Evolutionary conservation across 2,888 invertebrate genomes (phyloP).

Genomic region (Megalurothrips usitatus): DNA sequence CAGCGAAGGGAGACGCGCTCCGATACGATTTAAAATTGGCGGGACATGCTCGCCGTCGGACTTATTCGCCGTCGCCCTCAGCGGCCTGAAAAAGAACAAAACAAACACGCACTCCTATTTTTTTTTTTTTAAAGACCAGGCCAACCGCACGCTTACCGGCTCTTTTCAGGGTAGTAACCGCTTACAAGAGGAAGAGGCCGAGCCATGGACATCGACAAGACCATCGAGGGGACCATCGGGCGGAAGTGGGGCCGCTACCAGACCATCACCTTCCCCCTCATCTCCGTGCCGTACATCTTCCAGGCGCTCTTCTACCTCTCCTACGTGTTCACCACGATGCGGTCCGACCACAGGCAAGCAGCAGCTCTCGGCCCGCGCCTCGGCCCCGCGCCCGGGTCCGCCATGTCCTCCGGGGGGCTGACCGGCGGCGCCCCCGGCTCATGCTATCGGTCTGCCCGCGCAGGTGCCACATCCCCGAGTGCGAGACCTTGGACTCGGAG

Average conservation of each 20-base stretch:
- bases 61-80: too few species aligned
- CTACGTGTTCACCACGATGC: conserved; percentile 36
- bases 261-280: conserved; percentile 33
- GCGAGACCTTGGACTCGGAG: conserved; percentile 22
- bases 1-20: too few species aligned
- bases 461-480: conserved; percentile 34
- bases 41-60: too few species aligned
- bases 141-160: too few species aligned
- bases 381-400: not conserved
- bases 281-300: conserved; percentile 36
- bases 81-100: too few species aligned
- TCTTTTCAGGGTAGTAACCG: too few species aligned
- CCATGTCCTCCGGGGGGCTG: too few species aligned
- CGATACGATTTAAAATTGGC: too few species aligned
- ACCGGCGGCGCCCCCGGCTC: too few species aligned
- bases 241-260: conserved; percentile 36
- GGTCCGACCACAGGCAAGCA: conserved; percentile 35
- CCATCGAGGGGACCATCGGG: conserved; percentile 32
- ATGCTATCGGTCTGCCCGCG: not conserved
- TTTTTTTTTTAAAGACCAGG: too few species aligned
- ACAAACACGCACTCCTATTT: too few species aligned
- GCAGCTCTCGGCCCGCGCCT: not conserved
- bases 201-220: conserved; percentile 35
- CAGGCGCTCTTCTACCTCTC: conserved; percentile 33
- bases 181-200: too few species aligned